phyloP scores from a whole-genome alignment of 2,888 invertebrate genomes.

The Chloromyia formosa region DNA sequence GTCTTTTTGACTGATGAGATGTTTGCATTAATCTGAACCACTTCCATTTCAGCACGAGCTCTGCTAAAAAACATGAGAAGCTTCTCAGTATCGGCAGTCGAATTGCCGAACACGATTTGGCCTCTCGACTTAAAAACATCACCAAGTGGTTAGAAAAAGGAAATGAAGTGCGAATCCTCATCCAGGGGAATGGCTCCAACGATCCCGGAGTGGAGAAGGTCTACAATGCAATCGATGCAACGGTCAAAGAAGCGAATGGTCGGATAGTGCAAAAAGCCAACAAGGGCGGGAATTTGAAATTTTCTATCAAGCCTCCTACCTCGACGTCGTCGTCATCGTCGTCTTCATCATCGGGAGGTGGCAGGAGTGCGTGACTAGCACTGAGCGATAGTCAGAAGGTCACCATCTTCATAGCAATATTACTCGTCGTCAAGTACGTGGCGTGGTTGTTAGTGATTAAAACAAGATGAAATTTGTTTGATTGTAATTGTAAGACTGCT shows the following conservation, averaged over 20 bases:
- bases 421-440: slow-evolving; percentile 34
- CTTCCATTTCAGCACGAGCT: slow-evolving; percentile 52
- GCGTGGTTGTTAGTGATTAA: slow-evolving; percentile 23
- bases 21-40: not conserved
- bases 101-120: slow-evolving; percentile 74
- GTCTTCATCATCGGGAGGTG: not conserved
- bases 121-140: slow-evolving; percentile 72
- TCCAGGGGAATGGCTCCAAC: slow-evolving; percentile 54
- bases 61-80: slow-evolving; percentile 70
- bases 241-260: slow-evolving; percentile 65
- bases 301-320: slow-evolving; percentile 68
- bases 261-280: slow-evolving; percentile 72
- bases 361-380: slow-evolving; percentile 38
- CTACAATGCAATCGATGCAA: slow-evolving; percentile 67
- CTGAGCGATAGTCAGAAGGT: not conserved
- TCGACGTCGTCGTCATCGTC: not conserved
- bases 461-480: slow-evolving; percentile 8
- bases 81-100: slow-evolving; percentile 70
- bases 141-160: slow-evolving; percentile 73
- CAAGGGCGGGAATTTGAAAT: slow-evolving; percentile 71
- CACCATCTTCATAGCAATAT: not conserved
- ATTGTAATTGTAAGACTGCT: slow-evolving; percentile 27
- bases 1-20: not conserved
- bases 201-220: slow-evolving; percentile 65
- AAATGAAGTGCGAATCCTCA: slow-evolving; percentile 68